These are phyloP conservation scores for Trinorchestia longiramus DNA, from an alignment of 1,140 invertebrate species.

Conservation along the genomic window DNA sequence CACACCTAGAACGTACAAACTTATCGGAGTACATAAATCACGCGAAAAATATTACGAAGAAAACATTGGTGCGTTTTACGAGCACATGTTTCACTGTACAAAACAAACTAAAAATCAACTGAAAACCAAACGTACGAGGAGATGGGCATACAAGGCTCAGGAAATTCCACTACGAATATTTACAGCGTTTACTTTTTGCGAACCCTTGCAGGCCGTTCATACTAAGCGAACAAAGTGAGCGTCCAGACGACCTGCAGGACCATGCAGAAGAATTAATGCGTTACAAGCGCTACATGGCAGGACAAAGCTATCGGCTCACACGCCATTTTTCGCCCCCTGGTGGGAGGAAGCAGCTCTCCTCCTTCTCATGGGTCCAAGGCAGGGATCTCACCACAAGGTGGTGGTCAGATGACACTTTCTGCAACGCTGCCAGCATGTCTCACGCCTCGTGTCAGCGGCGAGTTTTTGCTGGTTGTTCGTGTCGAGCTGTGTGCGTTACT, in stretches of 20 bases:
- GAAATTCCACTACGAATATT: background rate
- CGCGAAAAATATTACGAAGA: background rate
- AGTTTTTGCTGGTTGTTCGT: background rate
- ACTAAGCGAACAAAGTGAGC: background rate
- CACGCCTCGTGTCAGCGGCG: background rate
- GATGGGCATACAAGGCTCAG: background rate
- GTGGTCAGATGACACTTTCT: background rate
- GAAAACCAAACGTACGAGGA: background rate
- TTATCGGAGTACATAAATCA: background rate
- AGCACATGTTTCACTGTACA: background rate
- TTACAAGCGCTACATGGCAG: background rate
- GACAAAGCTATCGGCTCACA: background rate
- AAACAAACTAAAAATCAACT: background rate
- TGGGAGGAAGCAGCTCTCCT: too few species aligned
- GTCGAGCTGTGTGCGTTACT: background rate
- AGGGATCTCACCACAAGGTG: background rate
- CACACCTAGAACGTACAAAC: background rate
- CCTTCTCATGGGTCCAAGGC: background rate
- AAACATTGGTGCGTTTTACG: background rate
- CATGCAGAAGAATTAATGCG: background rate
- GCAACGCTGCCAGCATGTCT: background rate
- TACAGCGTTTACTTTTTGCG: background rate
- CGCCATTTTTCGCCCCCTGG: background rate
- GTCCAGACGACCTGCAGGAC: background rate
- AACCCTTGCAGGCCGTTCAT: background rate